Conservation (phyloP, 2,797 vertebrate species). For the Serranus cabrilla region DNA sequence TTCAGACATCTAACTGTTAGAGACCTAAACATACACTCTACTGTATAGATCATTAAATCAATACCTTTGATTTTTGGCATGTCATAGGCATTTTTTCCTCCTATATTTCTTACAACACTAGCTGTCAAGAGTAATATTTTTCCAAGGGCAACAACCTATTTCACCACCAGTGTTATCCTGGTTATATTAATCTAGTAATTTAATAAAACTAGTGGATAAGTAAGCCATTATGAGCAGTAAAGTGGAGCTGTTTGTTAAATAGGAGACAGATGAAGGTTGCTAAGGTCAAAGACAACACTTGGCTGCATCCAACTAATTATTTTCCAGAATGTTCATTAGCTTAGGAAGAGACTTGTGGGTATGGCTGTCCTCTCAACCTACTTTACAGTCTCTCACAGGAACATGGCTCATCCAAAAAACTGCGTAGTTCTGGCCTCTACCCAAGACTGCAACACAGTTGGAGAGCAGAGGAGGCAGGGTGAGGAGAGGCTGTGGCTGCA, state of each 20-base stretch:
- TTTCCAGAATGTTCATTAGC: conserved; percentile 66
- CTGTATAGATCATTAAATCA: conserved; percentile 9
- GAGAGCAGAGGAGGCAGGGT: conserved; percentile 28
- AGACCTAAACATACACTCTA: not conserved
- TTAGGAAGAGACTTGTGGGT: conserved; percentile 52
- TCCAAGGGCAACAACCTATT: not conserved
- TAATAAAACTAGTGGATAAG: conserved; percentile 11
- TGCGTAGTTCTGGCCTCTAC: conserved; percentile 51
- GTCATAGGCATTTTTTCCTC: not conserved
- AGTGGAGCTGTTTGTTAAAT: conserved; percentile 37
- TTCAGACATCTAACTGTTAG: not conserved
- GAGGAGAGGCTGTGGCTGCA: conserved; percentile 34
- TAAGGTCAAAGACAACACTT: conserved; percentile 63
- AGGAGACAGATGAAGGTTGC: conserved; percentile 50
- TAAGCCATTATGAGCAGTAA: conserved; percentile 24
- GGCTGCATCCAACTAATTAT: conserved; percentile 61
- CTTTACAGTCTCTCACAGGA: conserved; percentile 71
- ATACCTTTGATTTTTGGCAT: conserved; percentile 17
- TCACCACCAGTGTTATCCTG: conserved; percentile 7
- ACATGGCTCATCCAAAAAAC: conserved; percentile 66
- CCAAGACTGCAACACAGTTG: conserved; percentile 59
- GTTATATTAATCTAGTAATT: conserved; percentile 13
- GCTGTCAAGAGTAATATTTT: not conserved
- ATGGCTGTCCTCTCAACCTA: conserved; percentile 68
- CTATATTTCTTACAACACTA: not conserved